phyloP scores from a whole-genome alignment of 2,113 vertebrate species.

The Cariama cristata region DNA sequence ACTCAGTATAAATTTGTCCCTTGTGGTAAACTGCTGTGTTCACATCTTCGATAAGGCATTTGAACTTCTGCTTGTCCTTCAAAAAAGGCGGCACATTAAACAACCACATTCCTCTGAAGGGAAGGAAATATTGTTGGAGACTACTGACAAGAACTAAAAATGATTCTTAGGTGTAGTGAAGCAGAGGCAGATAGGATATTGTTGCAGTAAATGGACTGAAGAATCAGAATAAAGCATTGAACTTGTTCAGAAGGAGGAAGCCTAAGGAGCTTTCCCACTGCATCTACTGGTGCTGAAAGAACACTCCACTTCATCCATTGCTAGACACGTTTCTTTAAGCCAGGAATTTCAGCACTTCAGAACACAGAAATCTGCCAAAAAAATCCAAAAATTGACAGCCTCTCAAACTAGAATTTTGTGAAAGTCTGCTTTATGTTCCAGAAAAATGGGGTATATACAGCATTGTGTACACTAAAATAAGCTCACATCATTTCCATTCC shows the following conservation, averaged over 20 bases:
- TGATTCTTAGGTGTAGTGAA: neutral
- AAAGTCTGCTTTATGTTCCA: neutral
- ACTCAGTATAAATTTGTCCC: neutral
- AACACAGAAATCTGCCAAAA: neutral
- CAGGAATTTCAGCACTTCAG: neutral
- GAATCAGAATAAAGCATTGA: neutral
- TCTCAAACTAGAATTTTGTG: neutral
- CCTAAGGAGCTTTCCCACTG: neutral
- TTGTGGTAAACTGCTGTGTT: neutral
- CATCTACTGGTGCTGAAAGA: neutral
- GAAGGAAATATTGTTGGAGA: neutral
- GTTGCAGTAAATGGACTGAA: neutral
- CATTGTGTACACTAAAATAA: neutral
- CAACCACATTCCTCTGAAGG: neutral
- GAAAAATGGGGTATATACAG: neutral
- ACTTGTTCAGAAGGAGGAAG: neutral
- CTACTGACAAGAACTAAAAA: neutral
- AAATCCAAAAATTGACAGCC: neutral
- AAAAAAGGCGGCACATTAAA: neutral
- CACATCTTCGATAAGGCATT: neutral
- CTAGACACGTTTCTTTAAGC: neutral
- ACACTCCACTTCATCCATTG: neutral
- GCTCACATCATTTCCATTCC: neutral
- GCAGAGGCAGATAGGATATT: neutral
- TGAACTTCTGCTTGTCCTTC: neutral